Conservation (phyloP, 2,797 vertebrate species). For the Pipistrellus nathusii region DNA sequence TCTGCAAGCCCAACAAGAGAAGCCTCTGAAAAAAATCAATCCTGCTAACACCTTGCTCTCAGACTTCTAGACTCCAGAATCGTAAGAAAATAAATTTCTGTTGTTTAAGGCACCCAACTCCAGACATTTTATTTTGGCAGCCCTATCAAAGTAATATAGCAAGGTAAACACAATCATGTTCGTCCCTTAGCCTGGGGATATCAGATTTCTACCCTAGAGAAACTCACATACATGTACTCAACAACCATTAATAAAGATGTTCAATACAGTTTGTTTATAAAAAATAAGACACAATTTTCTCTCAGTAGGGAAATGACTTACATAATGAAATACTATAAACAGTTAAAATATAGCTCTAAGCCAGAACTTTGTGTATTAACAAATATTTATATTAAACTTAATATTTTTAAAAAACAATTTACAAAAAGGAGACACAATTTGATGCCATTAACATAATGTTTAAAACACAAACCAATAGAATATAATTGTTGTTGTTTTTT, state of each 20-base stretch:
- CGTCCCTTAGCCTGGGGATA: neutral
- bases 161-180: neutral
- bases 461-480: neutral
- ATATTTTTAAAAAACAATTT: conserved; percentile 9
- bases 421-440: neutral
- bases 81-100: neutral
- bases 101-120: neutral
- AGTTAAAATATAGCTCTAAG: neutral
- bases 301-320: neutral
- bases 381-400: neutral
- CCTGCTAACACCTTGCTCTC: neutral
- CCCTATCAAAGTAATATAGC: neutral
- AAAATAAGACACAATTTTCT: neutral
- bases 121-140: neutral
- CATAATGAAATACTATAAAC: neutral
- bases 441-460: neutral
- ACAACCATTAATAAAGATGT: neutral
- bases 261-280: neutral
- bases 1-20: neutral
- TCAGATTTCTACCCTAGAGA: neutral
- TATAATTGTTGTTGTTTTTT: neutral
- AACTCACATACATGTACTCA: neutral
- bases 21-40: neutral
- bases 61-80: neutral
- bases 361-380: neutral